These are phyloP conservation scores for Prosapia bicincta DNA, from an alignment of 2,888 invertebrate species.

Conservation along the genomic window DNA sequence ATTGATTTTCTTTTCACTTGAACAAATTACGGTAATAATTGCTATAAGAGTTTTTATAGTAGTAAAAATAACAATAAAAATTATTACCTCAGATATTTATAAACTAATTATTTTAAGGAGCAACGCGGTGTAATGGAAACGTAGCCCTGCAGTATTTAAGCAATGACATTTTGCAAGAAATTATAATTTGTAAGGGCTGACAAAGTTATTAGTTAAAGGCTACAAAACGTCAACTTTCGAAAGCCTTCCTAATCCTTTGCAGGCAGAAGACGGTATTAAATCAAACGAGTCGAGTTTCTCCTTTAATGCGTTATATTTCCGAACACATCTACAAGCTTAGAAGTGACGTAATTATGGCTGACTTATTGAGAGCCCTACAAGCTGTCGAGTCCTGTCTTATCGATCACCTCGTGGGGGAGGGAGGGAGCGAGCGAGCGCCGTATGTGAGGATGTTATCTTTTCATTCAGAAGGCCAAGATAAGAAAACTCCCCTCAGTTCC, in stretches of 20 bases:
- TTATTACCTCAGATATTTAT: too few species aligned
- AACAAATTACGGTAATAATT: too few species aligned
- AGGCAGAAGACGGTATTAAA: background rate
- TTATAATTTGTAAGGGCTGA: background rate
- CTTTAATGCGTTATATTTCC: background rate
- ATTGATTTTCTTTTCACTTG: too few species aligned
- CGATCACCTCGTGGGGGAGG: background rate
- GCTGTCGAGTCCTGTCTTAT: background rate
- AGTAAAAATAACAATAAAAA: too few species aligned
- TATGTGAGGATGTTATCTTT: background rate
- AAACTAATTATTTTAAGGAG: too few species aligned
- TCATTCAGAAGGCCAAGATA: background rate
- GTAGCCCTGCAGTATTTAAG: too few species aligned
- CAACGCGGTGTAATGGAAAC: too few species aligned
- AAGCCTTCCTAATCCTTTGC: background rate
- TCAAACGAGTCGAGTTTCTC: background rate
- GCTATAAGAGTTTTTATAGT: too few species aligned
- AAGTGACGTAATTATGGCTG: background rate
- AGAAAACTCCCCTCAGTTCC: background rate
- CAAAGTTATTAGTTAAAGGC: background rate
- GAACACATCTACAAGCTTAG: background rate
- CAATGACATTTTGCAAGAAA: background rate
- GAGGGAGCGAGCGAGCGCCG: background rate
- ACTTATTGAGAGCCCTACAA: background rate
- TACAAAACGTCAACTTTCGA: background rate